These are phyloP conservation scores for Erynnis tages DNA, from an alignment of 2,888 invertebrate species.

Conservation along the genomic window DNA sequence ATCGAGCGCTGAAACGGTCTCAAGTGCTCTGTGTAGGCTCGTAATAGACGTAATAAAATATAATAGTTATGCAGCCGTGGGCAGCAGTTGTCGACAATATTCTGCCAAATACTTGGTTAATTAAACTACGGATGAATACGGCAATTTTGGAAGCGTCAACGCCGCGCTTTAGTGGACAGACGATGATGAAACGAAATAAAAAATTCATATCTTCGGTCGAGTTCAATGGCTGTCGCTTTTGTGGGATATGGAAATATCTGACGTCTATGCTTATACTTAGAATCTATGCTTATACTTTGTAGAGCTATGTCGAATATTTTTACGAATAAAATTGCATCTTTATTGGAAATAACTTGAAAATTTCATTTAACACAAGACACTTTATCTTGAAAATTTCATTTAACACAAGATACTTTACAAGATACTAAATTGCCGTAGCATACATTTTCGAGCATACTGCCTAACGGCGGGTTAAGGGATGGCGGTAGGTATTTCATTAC, in stretches of 20 bases:
- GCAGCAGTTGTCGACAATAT: slow-evolving; percentile 46
- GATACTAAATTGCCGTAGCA: too few species aligned
- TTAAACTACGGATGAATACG: slow-evolving; percentile 35
- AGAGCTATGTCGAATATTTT: too few species aligned
- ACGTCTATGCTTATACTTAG: not conserved
- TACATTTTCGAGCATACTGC: too few species aligned
- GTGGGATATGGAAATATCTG: not conserved
- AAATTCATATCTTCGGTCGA: not conserved
- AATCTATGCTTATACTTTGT: too few species aligned
- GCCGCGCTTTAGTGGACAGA: not conserved
- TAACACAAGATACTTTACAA: too few species aligned
- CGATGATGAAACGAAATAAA: slow-evolving; percentile 1
- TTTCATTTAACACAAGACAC: too few species aligned
- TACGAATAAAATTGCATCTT: too few species aligned
- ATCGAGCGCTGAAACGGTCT: slow-evolving; percentile 22
- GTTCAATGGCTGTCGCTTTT: not conserved
- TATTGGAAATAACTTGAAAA: too few species aligned
- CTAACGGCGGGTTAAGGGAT: too few species aligned
- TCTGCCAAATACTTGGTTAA: slow-evolving; percentile 56
- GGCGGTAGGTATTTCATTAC: too few species aligned
- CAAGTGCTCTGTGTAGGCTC: slow-evolving; percentile 23
- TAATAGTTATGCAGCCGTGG: slow-evolving; percentile 23
- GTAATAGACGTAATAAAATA: slow-evolving; percentile 27
- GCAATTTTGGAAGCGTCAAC: not conserved
- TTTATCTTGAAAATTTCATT: too few species aligned